phyloP scores from a whole-genome alignment of 2,113 vertebrate species.

The Artemisiospiza belli region DNA sequence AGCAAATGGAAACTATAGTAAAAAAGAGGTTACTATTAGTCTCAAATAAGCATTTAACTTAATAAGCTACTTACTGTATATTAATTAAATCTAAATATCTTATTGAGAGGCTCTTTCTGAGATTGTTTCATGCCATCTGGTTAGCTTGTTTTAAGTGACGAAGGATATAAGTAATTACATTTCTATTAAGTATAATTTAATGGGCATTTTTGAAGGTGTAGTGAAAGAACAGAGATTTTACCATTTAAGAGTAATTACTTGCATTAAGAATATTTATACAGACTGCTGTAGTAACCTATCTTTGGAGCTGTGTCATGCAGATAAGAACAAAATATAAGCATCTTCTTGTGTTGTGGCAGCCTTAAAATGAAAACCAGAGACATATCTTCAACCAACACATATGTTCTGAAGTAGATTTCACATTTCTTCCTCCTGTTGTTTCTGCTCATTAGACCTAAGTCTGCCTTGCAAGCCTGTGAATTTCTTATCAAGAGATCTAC shows the following conservation, averaged over 20 bases:
- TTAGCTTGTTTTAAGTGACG: conserved; percentile 71
- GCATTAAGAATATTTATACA: conserved; percentile 22
- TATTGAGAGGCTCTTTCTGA: conserved; percentile 56
- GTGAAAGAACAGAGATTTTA: conserved; percentile 43
- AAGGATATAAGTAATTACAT: conserved; percentile 63
- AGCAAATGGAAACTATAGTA: conserved; percentile 17
- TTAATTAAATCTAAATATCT: conserved; percentile 71
- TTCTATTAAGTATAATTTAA: conserved; percentile 69
- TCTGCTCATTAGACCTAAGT: not conserved
- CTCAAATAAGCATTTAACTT: conserved; percentile 66
- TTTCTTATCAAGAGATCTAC: not conserved
- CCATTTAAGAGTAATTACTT: conserved; percentile 49
- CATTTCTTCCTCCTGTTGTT: not conserved
- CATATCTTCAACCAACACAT: not conserved
- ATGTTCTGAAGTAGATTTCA: not conserved
- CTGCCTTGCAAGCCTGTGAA: not conserved
- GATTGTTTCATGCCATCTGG: conserved; percentile 53
- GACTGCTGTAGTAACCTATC: not conserved
- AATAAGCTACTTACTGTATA: conserved; percentile 57
- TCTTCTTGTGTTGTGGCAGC: not conserved
- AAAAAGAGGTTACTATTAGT: conserved; percentile 37
- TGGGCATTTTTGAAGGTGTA: conserved; percentile 52
- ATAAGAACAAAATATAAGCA: not conserved
- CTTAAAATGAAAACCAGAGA: not conserved
- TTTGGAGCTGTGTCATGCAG: not conserved